Evolutionary conservation across 1,140 invertebrate species (phyloP).

Genomic region (Heliconius nattereri): DNA sequence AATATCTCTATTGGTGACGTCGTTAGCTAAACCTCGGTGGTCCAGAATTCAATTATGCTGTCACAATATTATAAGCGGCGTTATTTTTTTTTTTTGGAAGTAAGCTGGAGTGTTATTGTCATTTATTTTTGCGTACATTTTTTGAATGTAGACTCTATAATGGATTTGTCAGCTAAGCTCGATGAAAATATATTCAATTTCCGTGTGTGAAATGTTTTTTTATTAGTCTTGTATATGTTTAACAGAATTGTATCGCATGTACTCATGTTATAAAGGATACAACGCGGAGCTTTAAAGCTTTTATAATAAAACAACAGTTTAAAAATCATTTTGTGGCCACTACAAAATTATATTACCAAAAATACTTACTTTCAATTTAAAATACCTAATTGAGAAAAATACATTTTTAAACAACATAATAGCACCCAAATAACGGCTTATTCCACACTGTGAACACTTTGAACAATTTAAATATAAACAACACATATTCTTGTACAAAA

Average conservation of each 20-base stretch:
- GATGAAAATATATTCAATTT: not conserved
- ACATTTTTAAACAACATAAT: slow-evolving; percentile 6
- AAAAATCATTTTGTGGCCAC: not conserved
- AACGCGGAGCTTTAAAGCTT: not conserved
- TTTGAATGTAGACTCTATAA: not conserved
- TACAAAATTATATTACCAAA: not conserved
- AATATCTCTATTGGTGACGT: slow-evolving; percentile 7
- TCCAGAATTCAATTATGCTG: slow-evolving; percentile 51
- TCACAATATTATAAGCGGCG: slow-evolving; percentile 69
- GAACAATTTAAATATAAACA: slow-evolving; percentile 8
- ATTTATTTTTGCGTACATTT: not conserved
- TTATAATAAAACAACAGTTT: not conserved
- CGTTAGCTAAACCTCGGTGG: slow-evolving; percentile 51
- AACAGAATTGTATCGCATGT: not conserved
- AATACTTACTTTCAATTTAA: slow-evolving; percentile 15
- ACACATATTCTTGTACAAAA: slow-evolving; percentile 2
- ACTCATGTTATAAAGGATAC: not conserved
- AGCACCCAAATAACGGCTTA: not conserved
- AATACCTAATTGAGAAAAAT: slow-evolving; percentile 11
- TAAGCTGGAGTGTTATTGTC: not conserved
- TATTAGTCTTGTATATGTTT: not conserved
- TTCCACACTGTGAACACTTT: not conserved
- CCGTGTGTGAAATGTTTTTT: not conserved
- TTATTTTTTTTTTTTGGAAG: slow-evolving; percentile 56
- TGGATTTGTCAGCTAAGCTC: not conserved